A percentile compares a stretch with the other conserved stretches of the same genome.
Conservation (phyloP, 1,140 invertebrate species). For the Platorchestia sp. region DNA sequence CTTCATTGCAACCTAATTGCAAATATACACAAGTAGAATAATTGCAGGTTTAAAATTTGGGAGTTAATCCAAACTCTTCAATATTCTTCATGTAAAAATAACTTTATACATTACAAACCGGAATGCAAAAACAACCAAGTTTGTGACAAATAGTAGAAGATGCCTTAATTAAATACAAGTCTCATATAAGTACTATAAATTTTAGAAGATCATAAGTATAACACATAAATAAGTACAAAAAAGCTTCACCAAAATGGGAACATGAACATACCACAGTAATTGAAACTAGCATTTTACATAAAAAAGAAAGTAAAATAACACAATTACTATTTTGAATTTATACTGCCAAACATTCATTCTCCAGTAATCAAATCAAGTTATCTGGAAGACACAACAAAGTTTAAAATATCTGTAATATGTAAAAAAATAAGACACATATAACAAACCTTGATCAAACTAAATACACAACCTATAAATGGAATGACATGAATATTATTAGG, state of each 20-base stretch:
- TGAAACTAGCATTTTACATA: neutral
- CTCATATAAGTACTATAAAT: neutral
- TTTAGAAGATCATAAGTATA: neutral
- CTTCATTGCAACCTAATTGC: neutral
- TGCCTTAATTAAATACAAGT: neutral
- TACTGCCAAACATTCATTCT: too few relatives aligned
- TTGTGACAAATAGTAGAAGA: neutral
- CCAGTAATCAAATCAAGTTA: too few relatives aligned
- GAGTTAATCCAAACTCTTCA: too few relatives aligned
- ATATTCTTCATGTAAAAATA: neutral
- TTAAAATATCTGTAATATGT: too few relatives aligned
- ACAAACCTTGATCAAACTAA: too few relatives aligned
- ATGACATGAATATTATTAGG: too few relatives aligned
- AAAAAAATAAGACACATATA: too few relatives aligned
- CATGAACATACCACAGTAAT: neutral
- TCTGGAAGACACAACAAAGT: too few relatives aligned
- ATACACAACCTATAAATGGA: too few relatives aligned
- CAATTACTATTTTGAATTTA: too few relatives aligned
- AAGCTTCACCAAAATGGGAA: neutral
- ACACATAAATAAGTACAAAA: neutral
- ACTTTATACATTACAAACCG: neutral
- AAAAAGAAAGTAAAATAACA: neutral
- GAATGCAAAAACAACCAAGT: neutral
- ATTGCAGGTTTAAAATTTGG: neutral
- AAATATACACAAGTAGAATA: neutral